Conservation (phyloP, 1,140 invertebrate genomes). For the Nylanderia fulva region DNA sequence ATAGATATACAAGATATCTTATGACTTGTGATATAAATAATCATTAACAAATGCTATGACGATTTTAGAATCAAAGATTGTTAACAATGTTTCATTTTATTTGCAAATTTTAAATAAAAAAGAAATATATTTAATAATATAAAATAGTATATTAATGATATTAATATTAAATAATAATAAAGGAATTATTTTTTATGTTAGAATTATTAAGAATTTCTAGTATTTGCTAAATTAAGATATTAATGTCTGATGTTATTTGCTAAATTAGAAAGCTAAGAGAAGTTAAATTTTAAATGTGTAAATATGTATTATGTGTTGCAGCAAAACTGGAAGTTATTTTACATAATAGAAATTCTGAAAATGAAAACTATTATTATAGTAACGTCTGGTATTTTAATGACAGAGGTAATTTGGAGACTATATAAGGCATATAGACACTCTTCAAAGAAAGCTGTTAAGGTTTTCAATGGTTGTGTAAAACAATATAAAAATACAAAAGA, state of each 20-base stretch:
- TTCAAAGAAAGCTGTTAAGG: not conserved
- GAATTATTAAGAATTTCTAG: not conserved
- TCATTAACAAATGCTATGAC: no score
- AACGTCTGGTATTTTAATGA: not conserved
- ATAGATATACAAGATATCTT: no score
- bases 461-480: not conserved
- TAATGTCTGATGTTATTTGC: not conserved
- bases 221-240: not conserved
- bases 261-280: not conserved
- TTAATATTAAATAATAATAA: no score
- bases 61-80: no score
- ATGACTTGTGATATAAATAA: no score
- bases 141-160: no score
- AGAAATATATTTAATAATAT: no score
- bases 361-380: conserved; percentile 2
- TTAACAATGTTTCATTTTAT: no score
- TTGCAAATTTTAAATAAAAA: no score
- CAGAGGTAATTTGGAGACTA: conserved; percentile 68
- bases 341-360: no score
- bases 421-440: conserved; percentile 46
- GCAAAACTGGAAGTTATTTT: not conserved
- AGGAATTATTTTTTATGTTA: not conserved
- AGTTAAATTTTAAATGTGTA: not conserved
- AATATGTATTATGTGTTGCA: not conserved
- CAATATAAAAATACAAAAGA: no score